Conservation (phyloP, 2,797 vertebrate species). For the Rhinella marina region DNA sequence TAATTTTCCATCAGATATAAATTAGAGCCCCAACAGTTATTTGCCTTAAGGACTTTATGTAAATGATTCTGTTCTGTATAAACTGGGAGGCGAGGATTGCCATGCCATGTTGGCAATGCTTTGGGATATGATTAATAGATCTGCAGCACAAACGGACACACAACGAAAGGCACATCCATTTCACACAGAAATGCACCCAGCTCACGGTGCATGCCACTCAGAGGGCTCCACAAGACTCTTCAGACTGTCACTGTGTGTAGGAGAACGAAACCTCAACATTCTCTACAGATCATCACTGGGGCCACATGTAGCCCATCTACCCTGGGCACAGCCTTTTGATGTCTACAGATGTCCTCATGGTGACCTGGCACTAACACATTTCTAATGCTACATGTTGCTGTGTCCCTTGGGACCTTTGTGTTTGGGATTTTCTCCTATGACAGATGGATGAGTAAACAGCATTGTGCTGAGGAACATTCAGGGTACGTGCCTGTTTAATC, state of each 20-base stretch:
- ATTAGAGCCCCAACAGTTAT: constrained; percentile 99
- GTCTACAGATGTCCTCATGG: not conserved
- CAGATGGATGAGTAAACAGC: not conserved
- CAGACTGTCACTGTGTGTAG: not conserved
- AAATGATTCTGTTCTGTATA: constrained; percentile 99
- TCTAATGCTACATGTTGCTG: not conserved
- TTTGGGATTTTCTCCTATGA: no score
- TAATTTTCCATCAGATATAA: constrained; percentile 99
- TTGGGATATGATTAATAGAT: constrained; percentile 88
- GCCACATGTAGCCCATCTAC: not conserved
- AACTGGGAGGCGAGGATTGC: constrained; percentile 85
- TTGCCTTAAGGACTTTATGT: constrained; percentile 99
- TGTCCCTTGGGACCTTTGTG: not conserved
- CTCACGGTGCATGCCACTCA: not conserved
- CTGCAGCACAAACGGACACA: constrained; percentile 84
- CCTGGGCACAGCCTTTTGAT: not conserved
- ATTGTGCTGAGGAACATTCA: not conserved
- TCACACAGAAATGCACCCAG: constrained; percentile 37
- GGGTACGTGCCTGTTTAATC: not conserved
- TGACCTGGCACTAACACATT: not conserved
- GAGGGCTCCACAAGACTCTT: not conserved
- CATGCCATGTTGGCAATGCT: constrained; percentile 81
- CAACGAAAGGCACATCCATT: constrained; percentile 83
- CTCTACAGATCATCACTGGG: not conserved
- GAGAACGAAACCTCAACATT: not conserved